Evolutionary conservation across 2,113 vertebrate species (phyloP), one percentile per base, ranked within the genome.

Genomic region (Sorex araneus): DNA sequence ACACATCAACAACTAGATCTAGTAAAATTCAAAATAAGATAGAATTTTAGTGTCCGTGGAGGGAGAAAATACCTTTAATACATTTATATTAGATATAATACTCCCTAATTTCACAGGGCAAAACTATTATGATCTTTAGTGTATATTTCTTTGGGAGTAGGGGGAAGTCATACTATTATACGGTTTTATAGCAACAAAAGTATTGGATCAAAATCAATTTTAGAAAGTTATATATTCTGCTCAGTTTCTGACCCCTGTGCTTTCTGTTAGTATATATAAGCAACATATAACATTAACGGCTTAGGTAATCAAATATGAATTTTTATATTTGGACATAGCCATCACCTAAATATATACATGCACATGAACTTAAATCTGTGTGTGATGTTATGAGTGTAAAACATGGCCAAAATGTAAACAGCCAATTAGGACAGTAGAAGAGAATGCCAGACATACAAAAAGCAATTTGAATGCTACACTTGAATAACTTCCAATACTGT

Each of bases 361-460:
- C 0, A 18, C 4, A 89, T 11, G 69, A 63, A 8, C 27, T 47
- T n/a, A 80, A 28, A 78, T 28, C 47, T 47, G 27, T 66, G 30
- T 84, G 21, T 23, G 13, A 85, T 43, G 23, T 19, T 88, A 2
- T n/a, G 75, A 1, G 47, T 74, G 23, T 18, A 66, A 60, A 89
- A 92, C 43, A 3, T 18, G 54, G n/a, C 60, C 50, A 18, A 69
- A 43, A 73, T 19, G 4, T 23, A 15, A 75, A 54, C 45, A 28
- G 3, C 32, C 84, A 69, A 8, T 18, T 34, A n/a, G 45, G 27
- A 84, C 30, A 25, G 63, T 3, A 66, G 18, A 23, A 23, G 21
- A 79, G 13, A 36, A 27, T 86, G 11, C 34, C 43, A 69, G 47
- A 57, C 45, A 87, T 54, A 47, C 63, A 28, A 87, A 50, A 91